A percentile compares a stretch with the other conserved stretches of the same genome.
phyloP scores from a whole-genome alignment of 1,140 invertebrate species.

The Coenobita brevimanus region DNA sequence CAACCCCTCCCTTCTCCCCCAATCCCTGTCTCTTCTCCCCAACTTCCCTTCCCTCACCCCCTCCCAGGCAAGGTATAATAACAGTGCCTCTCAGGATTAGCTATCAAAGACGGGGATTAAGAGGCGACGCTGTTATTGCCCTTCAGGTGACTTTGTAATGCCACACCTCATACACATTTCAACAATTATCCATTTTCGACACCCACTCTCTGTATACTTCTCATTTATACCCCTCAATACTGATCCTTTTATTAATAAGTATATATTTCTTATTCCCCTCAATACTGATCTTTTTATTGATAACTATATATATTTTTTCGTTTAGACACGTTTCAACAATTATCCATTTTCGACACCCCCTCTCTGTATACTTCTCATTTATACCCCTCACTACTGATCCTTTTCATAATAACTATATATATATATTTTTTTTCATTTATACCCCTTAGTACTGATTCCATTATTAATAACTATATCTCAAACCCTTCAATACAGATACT shows the following conservation, averaged over 20 bases:
- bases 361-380: no score
- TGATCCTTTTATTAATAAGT: neutral
- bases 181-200: neutral
- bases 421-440: constrained; percentile 18
- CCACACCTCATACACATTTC: neutral
- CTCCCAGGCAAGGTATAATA: no score
- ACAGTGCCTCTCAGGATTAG: no score
- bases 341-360: neutral
- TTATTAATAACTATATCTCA: constrained; percentile 23
- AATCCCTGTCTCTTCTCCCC: no score
- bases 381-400: neutral
- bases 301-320: constrained; percentile 27
- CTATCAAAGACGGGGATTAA: no score
- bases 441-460: neutral
- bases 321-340: neutral
- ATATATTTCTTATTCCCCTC: neutral
- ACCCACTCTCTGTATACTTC: no score
- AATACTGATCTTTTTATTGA: neutral
- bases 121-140: no score
- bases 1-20: no score
- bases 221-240: neutral
- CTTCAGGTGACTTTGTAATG: neutral
- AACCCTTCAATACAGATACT: constrained; percentile 5
- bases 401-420: constrained; percentile 4
- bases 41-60: no score